Evolutionary conservation across 1,140 invertebrate species (phyloP), one percentile per base, ranked within the genome.

Genomic region (Apis dorsata): DNA sequence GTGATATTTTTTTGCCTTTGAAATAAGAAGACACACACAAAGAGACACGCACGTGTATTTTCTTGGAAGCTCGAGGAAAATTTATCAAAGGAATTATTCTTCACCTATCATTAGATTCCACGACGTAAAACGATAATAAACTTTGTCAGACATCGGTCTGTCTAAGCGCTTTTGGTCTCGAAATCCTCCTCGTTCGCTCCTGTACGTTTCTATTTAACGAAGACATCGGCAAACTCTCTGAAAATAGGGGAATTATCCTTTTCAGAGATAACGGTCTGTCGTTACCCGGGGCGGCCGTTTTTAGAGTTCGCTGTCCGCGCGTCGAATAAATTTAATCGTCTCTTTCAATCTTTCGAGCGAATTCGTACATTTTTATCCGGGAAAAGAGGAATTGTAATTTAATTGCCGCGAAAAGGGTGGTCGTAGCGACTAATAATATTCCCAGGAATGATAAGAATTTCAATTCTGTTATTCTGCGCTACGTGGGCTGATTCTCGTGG

Each of bases 111-210:
- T 88, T 88, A 75, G 63, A 17, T 80, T 75, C 53, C 28, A 51
- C 63, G 57, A 51, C 28, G 17, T 55, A 88, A 88, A 88, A 80
- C 79, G 79, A 88, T 88, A 88, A 88, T 34, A 88, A 83, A 34
- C 34, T 79, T 83, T 88, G 21, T 79, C 70, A 63, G 85, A 79
- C 86, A 68, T 83, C 82, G 63, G 79, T 63, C 65, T 19, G 70
- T 53, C 75, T 66, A 87, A 76, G 34, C 34, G 34, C 34, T 44
- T 78, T 74, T 77, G 62, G 24, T 24, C 34, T 65, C 65, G 53
- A 86, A 83, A 79, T 86, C 80, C 57, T 66, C 65, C 49, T 21
- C 57, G n/a, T 63, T 62, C 49, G 21, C 44, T 1, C 68, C 10
- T 60, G 51, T 34, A 12, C 49, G 60, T 85, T 79, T 24, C 21